Evolutionary conservation across 2,888 invertebrate genomes (phyloP).

Genomic region (Lithophane ornitopus): DNA sequence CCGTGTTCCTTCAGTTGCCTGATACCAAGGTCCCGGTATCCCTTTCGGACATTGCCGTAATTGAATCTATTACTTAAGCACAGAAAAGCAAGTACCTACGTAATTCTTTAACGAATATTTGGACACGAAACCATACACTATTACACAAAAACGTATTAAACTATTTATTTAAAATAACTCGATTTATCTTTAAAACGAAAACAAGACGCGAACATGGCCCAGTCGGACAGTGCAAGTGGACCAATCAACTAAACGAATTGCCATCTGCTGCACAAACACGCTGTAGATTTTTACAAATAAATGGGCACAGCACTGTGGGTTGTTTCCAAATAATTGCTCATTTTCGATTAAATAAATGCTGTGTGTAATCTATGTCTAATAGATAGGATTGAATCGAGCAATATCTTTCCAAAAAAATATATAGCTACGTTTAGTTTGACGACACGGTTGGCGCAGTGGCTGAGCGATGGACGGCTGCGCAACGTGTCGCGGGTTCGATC

Average conservation of each 20-base stretch:
- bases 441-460: no score
- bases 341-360: conserved; percentile 11
- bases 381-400: background rate
- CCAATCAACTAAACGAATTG: conserved; percentile 57
- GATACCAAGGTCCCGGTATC: no score
- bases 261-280: conserved; percentile 19
- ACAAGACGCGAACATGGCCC: conserved; percentile 12
- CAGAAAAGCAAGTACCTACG: background rate
- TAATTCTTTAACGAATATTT: background rate
- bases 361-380: background rate
- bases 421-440: background rate
- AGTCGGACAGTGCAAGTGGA: conserved; percentile 19
- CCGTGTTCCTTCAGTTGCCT: no score
- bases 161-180: background rate
- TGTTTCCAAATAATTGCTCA: conserved; percentile 28
- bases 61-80: no score
- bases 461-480: no score
- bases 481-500: no score
- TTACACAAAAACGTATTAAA: background rate
- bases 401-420: background rate
- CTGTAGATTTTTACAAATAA: conserved; percentile 32
- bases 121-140: background rate
- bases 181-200: conserved; percentile 40
- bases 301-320: background rate
- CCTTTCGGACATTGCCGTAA: no score